Conservation (phyloP, 1,140 invertebrate genomes). For the Halotydeus destructor region DNA sequence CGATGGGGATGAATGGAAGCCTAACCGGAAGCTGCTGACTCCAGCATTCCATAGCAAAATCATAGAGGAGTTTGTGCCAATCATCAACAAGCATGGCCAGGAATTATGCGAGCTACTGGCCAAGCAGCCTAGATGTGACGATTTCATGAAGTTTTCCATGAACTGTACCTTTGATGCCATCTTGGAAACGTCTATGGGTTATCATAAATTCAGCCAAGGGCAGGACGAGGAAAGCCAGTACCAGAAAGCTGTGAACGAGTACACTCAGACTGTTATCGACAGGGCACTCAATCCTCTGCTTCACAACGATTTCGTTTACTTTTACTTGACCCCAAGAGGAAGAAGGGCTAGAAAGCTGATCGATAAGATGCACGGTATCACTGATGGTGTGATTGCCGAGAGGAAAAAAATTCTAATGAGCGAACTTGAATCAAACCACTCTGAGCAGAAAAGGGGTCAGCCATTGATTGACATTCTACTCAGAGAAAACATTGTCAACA, state of each 20-base stretch:
- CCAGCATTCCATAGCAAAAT: slow-evolving; percentile 42
- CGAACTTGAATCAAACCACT: too few species aligned
- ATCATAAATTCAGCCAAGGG: too few species aligned
- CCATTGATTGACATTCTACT: too few species aligned
- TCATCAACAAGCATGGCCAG: slow-evolving; percentile 37
- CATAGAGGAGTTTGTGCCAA: slow-evolving; percentile 34
- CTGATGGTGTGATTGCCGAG: slow-evolving; percentile 2
- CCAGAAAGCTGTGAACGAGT: too few species aligned
- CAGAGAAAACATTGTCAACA: too few species aligned
- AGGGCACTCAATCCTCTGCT: too few species aligned
- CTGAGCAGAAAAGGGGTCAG: too few species aligned
- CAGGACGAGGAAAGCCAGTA: too few species aligned
- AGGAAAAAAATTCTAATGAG: too few species aligned
- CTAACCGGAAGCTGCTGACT: slow-evolving; percentile 38
- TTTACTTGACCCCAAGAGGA: slow-evolving; percentile 10
- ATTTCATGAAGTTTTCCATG: slow-evolving; percentile 53
- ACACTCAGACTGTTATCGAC: too few species aligned
- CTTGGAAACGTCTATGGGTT: slow-evolving; percentile 71
- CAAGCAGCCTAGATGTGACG: slow-evolving; percentile 24
- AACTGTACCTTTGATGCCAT: slow-evolving; percentile 72
- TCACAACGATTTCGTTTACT: too few species aligned
- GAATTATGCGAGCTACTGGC: too few species aligned
- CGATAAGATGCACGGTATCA: slow-evolving; percentile 5
- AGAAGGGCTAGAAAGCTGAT: slow-evolving; percentile 5
- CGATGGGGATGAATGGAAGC: slow-evolving; percentile 36